Evolutionary conservation across 2,888 invertebrate genomes (phyloP), one percentile per base, ranked within the genome.

Genomic region (Drosophila pseudotalamancana): DNA sequence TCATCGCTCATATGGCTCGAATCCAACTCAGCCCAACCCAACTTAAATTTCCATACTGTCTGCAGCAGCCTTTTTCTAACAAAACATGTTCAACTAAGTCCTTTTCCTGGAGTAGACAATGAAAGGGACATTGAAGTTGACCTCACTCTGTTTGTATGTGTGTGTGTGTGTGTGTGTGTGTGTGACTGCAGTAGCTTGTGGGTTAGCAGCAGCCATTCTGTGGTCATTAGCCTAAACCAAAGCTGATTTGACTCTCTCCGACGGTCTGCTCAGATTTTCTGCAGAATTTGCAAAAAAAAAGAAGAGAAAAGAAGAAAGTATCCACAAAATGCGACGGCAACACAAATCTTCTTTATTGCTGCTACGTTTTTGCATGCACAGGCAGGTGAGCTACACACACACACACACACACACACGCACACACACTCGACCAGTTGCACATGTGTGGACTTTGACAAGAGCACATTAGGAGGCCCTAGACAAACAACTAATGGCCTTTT

Each of bases 201-300:
- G 75, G 66, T 66, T 60, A 78, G 72, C 72, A 72, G 72, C 76
- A 72, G 81, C 84, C 81, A 87, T 87, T 80, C 75, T 80, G 80
- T 87, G 81, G 81, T 87, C 87, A 82, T 82, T 82, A 87, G 81
- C 87, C 85, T 82, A 85, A 82, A 72, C 85, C 81, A 85, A 80
- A 87, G 79, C 76, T 87, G 81, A 85, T 85, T 81, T 63, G 64
- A 74, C 72, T 72, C 53, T 59, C 61, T 40, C n/a, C 45, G 35
- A 19, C 27, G 27, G 32, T 34, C 19, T 5, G 16, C 43, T 42
- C 55, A 86, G 85, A 83, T 81, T 81, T 81, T 85, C 35, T 85
- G 81, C 81, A 78, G 62, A 84, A 69, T 80, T 69, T 49, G 82
- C 81, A 84, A 71, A 50, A 39, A 43, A 62, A 53, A 48, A 6